These are phyloP conservation scores for Marmota monax DNA, from an alignment of 2,113 vertebrate species.

Conservation along the genomic window DNA sequence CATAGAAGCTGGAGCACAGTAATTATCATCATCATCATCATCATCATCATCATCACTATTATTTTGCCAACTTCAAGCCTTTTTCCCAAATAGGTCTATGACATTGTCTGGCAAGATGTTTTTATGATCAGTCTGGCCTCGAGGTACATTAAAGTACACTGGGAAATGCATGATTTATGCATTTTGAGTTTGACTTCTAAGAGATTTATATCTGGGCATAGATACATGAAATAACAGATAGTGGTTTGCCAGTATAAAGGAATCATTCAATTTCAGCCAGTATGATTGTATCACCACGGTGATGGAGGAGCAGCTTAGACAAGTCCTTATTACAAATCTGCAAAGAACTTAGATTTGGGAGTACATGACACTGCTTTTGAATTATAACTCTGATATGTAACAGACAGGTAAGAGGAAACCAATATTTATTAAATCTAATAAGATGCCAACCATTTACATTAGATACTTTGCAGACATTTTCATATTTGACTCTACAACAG, in stretches of 20 bases:
- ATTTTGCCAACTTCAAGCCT: conserved; percentile 5
- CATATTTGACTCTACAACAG: neutral
- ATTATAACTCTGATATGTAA: neutral
- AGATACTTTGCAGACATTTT: neutral
- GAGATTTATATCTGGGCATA: conserved; percentile 12
- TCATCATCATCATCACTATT: neutral
- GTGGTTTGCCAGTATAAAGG: neutral
- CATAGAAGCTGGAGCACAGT: neutral
- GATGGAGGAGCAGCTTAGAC: neutral
- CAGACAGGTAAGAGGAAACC: neutral
- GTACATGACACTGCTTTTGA: neutral
- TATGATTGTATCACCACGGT: neutral
- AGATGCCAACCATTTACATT: neutral
- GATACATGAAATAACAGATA: conserved; percentile 8
- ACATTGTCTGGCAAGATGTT: conserved; percentile 45
- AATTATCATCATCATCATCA: conserved; percentile 9
- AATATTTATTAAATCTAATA: neutral
- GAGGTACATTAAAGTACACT: conserved; percentile 48
- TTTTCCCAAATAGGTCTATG: conserved; percentile 52
- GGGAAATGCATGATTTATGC: conserved; percentile 21
- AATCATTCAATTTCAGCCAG: neutral
- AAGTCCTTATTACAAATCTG: neutral
- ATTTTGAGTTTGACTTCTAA: conserved; percentile 52
- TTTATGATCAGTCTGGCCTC: conserved; percentile 19
- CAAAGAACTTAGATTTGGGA: neutral